Evolutionary conservation across 1,140 invertebrate genomes (phyloP).

Genomic region (Sogatella furcifera): DNA sequence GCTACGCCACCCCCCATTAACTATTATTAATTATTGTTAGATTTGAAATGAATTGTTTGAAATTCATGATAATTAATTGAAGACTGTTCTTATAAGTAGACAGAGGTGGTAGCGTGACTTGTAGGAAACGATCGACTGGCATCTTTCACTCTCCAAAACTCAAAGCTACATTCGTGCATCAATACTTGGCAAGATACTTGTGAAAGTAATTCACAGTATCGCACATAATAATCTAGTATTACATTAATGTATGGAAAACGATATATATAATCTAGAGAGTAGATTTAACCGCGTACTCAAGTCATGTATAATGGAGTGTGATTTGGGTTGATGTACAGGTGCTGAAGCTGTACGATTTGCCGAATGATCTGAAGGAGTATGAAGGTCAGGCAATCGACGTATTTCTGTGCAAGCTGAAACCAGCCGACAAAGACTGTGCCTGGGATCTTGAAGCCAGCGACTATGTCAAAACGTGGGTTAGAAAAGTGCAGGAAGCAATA

Average conservation of each 20-base stretch:
- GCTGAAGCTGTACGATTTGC: background rate
- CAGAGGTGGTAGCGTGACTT: conserved; percentile 58
- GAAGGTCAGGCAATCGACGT: background rate
- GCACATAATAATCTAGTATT: background rate
- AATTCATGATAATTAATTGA: no score
- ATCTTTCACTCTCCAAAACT: conserved; percentile 47
- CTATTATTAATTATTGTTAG: no score
- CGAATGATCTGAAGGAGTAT: background rate
- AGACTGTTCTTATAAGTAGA: no score
- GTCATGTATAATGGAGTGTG: no score
- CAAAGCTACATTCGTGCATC: conserved; percentile 46
- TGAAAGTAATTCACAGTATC: conserved; percentile 21
- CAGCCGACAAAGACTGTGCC: background rate
- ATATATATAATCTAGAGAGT: no score
- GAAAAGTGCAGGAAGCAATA: background rate
- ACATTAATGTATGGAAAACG: no score
- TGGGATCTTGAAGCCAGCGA: background rate
- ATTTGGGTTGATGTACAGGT: background rate
- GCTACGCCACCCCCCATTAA: no score
- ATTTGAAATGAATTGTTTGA: no score
- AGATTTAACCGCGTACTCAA: no score
- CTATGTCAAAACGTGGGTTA: background rate
- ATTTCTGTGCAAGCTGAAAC: background rate
- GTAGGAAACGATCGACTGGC: conserved; percentile 68
- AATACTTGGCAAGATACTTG: conserved; percentile 47